Percentiles rank a stretch among this genome's conserved stretches.
phyloP scores from a whole-genome alignment of 2,797 vertebrate species.

The Psittacula derbiana region DNA sequence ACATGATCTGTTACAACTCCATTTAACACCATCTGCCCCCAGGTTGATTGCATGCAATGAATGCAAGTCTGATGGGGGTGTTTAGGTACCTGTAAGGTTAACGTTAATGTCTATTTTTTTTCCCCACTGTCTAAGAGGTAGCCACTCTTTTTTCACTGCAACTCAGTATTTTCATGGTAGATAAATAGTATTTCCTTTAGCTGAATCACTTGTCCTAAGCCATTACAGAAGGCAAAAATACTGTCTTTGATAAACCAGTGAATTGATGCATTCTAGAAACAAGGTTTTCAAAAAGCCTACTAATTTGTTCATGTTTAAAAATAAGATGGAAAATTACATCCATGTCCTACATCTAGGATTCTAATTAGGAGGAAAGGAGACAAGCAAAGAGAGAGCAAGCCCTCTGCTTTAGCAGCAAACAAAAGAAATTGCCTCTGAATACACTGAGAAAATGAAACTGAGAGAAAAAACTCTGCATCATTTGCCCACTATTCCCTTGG shows the following conservation, averaged over 20 bases:
- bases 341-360: neutral
- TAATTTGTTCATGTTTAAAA: neutral
- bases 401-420: neutral
- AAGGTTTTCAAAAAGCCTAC: neutral
- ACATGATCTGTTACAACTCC: neutral
- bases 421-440: neutral
- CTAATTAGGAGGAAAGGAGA: neutral
- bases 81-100: neutral
- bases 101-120: neutral
- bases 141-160: neutral
- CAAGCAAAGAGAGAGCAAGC: neutral
- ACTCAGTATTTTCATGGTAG: neutral
- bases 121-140: neutral
- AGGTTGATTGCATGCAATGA: neutral
- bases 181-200: neutral
- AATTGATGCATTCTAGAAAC: neutral
- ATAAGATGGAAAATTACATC: neutral
- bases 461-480: accelerated
- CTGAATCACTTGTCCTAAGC: neutral
- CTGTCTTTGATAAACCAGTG: neutral
- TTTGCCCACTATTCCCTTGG: neutral
- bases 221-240: neutral
- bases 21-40: neutral
- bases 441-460: neutral
- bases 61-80: neutral